Percentiles rank a stretch among this genome's conserved stretches.
These are phyloP conservation scores for Entomyzon cyanotis DNA, from an alignment of 2,113 vertebrate species.

Conservation along the genomic window DNA sequence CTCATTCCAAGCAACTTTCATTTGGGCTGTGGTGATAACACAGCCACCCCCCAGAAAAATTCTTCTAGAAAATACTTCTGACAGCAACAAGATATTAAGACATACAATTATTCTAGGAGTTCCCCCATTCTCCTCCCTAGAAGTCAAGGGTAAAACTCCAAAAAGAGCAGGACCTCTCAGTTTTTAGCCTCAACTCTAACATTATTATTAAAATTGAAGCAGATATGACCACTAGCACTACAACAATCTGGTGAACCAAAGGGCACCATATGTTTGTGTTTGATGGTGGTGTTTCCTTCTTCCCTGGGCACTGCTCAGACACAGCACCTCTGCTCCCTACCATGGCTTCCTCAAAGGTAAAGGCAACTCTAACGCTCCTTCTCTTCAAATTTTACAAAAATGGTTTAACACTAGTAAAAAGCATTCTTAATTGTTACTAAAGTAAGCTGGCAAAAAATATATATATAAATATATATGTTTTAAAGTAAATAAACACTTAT, in stretches of 20 bases:
- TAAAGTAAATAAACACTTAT: not conserved
- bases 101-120: not conserved
- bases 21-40: not conserved
- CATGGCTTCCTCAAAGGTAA: not conserved
- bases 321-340: rapidly evolving
- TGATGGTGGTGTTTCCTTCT: not conserved
- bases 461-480: not conserved
- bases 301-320: not conserved
- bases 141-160: not conserved
- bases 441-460: not conserved
- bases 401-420: not conserved
- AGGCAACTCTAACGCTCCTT: not conserved
- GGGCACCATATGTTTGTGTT: not conserved
- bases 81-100: not conserved
- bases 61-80: not conserved
- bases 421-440: not conserved
- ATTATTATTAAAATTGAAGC: not conserved
- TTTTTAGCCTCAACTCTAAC: not conserved
- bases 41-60: not conserved
- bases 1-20: not conserved
- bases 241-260: not conserved
- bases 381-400: not conserved
- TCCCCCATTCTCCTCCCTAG: not conserved
- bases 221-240: not conserved
- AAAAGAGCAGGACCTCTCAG: not conserved